Percentiles rank a stretch among this genome's conserved stretches.
Evolutionary conservation across 2,113 vertebrate genomes (phyloP).

Genomic region (Ochotona curzoniae): DNA sequence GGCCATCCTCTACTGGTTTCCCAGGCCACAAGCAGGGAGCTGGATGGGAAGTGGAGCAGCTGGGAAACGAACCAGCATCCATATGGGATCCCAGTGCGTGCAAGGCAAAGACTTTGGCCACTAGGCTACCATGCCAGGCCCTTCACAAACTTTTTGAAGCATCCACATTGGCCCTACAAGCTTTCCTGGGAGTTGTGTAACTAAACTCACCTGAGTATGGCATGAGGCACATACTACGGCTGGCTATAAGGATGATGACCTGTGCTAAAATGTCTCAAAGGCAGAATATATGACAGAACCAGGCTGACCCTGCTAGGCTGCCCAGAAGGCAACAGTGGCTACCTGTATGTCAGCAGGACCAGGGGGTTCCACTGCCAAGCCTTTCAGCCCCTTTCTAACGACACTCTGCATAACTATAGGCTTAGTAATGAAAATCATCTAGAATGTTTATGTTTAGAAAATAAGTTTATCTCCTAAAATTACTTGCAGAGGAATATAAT

Average conservation of each 20-base stretch:
- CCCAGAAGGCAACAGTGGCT: not conserved
- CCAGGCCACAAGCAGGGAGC: too few species aligned
- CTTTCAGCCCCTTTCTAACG: not conserved
- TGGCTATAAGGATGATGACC: not conserved
- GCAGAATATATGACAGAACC: not conserved
- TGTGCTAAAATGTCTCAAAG: not conserved
- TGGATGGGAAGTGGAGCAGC: too few species aligned
- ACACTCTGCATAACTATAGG: not conserved
- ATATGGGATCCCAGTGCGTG: too few species aligned
- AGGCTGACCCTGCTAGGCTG: not conserved
- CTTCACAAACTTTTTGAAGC: too few species aligned
- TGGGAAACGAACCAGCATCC: too few species aligned
- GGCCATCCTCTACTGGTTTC: too few species aligned
- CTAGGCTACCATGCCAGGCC: too few species aligned
- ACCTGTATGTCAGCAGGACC: not conserved
- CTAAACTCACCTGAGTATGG: not conserved
- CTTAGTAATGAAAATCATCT: not conserved
- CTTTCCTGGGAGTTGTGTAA: not conserved
- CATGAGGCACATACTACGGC: not conserved
- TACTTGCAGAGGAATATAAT: constrained; percentile 7
- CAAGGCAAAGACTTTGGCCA: too few species aligned
- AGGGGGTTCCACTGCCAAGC: not conserved
- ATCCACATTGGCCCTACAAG: not conserved
- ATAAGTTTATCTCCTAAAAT: constrained; percentile 39
- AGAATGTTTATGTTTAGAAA: not conserved